Percentiles rank a stretch among this genome's conserved stretches.
These are phyloP conservation scores for Pedionomus torquatus DNA, from an alignment of 2,113 vertebrate genomes.

Conservation along the genomic window DNA sequence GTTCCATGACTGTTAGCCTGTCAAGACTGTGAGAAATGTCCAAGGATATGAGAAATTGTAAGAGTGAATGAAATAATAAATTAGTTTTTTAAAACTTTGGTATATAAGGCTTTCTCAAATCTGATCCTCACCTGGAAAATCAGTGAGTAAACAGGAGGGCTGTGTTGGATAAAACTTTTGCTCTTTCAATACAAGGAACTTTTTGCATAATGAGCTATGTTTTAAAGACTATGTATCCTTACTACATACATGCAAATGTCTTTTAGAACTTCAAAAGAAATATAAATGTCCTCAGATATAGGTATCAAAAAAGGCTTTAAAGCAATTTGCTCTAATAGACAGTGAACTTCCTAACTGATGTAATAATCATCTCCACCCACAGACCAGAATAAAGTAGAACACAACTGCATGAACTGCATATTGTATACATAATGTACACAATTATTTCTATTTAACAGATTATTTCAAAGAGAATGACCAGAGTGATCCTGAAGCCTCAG, in stretches of 20 bases:
- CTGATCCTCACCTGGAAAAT: neutral
- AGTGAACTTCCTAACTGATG: neutral
- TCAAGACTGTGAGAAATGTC: neutral
- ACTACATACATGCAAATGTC: neutral
- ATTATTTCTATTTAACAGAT: conserved; percentile 69
- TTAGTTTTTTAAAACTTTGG: neutral
- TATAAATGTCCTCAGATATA: neutral
- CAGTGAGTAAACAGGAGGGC: neutral
- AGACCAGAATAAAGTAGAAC: neutral
- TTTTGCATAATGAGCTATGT: neutral
- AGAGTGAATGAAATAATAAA: neutral
- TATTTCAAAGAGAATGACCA: conserved; percentile 73
- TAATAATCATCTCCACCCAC: neutral
- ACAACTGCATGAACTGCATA: neutral
- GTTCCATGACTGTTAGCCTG: neutral
- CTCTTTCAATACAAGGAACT: neutral
- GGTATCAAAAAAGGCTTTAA: neutral
- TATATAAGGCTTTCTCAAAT: neutral
- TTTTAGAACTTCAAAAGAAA: neutral
- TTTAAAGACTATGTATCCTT: neutral
- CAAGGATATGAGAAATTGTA: neutral
- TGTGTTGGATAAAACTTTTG: neutral
- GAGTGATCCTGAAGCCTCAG: conserved; percentile 69
- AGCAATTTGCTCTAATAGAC: neutral
- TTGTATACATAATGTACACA: neutral